Conservation (phyloP, 2,113 vertebrate species). For the Arvicanthis niloticus region DNA sequence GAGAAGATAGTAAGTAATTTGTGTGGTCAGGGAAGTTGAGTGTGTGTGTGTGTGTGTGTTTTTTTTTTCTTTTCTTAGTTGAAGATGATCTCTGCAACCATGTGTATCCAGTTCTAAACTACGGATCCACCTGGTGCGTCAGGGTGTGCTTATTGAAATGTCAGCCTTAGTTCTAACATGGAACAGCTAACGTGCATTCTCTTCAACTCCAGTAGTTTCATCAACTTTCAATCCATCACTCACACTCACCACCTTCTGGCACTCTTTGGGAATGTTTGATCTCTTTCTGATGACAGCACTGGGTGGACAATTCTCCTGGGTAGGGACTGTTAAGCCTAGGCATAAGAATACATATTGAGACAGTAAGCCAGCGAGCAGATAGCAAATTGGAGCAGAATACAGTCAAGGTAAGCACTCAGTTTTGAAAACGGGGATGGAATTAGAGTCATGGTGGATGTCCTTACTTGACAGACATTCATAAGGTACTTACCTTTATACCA, state of each 20-base stretch:
- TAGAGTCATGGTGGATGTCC: not conserved
- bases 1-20: not conserved
- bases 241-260: not conserved
- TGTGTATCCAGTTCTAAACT: not conserved
- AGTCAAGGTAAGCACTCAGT: not conserved
- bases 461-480: not conserved
- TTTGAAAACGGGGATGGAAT: not conserved
- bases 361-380: not conserved
- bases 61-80: no score
- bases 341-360: not conserved
- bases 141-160: not conserved
- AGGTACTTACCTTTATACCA: not conserved
- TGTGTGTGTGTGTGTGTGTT: no score
- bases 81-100: not conserved
- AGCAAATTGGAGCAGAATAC: not conserved
- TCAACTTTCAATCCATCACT: not conserved
- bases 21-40: not conserved
- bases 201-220: not conserved
- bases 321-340: not conserved
- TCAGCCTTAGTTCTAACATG: not conserved
- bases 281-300: not conserved
- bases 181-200: not conserved
- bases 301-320: no score
- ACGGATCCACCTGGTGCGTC: fast-evolving
- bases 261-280: not conserved